These are phyloP conservation scores for Corvus hawaiiensis DNA, from an alignment of 2,113 vertebrate genomes.

Conservation along the genomic window DNA sequence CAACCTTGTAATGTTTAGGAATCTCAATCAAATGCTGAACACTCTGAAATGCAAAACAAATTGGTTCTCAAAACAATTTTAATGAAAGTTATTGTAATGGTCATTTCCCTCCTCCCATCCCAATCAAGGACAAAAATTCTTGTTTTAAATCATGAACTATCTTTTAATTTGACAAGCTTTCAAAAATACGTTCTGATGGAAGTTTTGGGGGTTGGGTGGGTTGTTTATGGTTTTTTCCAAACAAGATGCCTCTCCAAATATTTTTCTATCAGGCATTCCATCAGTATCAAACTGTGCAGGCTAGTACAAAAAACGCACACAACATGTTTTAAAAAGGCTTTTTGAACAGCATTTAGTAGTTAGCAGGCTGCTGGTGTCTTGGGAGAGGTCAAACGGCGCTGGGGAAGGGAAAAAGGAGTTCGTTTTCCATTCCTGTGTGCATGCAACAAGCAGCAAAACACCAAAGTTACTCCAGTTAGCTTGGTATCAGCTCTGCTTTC, in stretches of 20 bases:
- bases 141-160: background rate
- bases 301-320: slow-evolving; percentile 61
- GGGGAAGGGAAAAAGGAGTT: slow-evolving; percentile 83
- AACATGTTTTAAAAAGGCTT: slow-evolving; percentile 63
- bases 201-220: background rate
- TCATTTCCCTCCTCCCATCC: slow-evolving; percentile 27
- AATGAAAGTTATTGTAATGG: slow-evolving; percentile 49
- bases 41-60: slow-evolving; percentile 65
- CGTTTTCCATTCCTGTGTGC: slow-evolving; percentile 89
- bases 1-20: slow-evolving; percentile 46
- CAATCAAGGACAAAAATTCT: slow-evolving; percentile 39
- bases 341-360: slow-evolving; percentile 80
- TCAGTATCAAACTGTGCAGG: slow-evolving; percentile 58
- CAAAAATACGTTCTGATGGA: slow-evolving; percentile 28
- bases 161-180: slow-evolving; percentile 52
- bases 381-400: slow-evolving; percentile 84
- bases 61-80: slow-evolving; percentile 64
- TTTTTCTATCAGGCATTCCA: slow-evolving; percentile 52
- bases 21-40: slow-evolving; percentile 48
- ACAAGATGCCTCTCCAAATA: slow-evolving; percentile 66
- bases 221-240: background rate
- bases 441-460: slow-evolving; percentile 97
- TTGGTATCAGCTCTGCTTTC: slow-evolving; percentile 83
- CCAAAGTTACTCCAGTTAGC: slow-evolving; percentile 86
- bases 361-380: slow-evolving; percentile 85